Conservation (phyloP, 2,888 invertebrate genomes). For the Brassicogethes aeneus region DNA sequence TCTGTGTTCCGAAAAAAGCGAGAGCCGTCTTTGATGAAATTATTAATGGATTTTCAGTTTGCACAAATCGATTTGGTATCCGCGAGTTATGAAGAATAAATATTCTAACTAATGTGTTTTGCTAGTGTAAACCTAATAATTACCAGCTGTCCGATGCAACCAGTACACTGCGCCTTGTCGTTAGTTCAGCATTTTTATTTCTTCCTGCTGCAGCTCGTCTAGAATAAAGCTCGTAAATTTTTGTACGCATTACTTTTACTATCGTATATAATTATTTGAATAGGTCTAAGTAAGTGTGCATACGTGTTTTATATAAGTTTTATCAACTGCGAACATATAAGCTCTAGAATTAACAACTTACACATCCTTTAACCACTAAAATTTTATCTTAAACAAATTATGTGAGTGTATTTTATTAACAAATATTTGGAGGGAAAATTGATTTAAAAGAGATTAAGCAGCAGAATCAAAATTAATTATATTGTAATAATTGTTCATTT, state of each 20-base stretch:
- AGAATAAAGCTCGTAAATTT: background rate
- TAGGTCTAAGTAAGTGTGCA: background rate
- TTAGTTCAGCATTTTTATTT: background rate
- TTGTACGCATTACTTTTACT: background rate
- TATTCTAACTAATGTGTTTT: background rate
- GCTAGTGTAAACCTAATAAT: background rate
- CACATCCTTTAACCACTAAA: too few relatives aligned
- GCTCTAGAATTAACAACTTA: background rate
- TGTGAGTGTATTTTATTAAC: too few relatives aligned
- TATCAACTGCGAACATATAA: background rate
- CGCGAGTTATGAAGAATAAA: background rate
- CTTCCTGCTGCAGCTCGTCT: background rate
- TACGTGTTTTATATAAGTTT: background rate
- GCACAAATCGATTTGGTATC: background rate
- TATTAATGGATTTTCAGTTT: background rate
- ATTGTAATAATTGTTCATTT: too few relatives aligned
- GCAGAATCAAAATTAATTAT: too few relatives aligned
- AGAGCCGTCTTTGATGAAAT: background rate
- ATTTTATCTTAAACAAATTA: too few relatives aligned
- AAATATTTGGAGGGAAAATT: too few relatives aligned
- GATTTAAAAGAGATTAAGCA: too few relatives aligned
- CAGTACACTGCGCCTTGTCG: background rate
- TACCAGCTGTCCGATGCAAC: background rate
- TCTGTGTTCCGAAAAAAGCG: background rate
- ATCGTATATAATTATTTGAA: background rate